Conservation (phyloP, 2,113 vertebrate species). For the Zosterops japonicus region DNA sequence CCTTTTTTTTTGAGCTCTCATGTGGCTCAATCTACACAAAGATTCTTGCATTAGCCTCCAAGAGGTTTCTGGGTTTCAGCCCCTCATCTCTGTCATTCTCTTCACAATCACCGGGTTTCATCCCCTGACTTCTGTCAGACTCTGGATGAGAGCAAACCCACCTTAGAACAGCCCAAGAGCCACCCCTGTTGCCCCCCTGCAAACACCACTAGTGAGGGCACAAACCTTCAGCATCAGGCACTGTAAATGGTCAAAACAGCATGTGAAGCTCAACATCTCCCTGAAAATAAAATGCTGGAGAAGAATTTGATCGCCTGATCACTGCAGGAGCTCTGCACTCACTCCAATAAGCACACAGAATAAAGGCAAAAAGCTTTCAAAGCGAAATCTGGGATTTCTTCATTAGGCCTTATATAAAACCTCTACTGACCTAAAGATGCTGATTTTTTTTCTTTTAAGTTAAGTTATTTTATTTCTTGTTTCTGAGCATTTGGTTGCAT, state of each 20-base stretch:
- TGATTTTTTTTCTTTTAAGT: no score
- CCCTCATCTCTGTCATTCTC: neutral
- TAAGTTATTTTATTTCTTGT: neutral
- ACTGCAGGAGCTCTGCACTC: neutral
- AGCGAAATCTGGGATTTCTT: neutral
- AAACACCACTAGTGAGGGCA: neutral
- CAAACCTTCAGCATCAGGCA: neutral
- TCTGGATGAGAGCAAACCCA: neutral
- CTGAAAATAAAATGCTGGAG: neutral
- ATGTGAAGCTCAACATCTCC: neutral
- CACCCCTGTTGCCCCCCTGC: neutral
- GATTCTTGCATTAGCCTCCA: neutral
- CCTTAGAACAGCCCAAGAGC: rapidly evolving
- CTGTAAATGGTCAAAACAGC: rapidly evolving
- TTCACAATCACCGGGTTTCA: neutral
- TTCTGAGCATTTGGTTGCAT: neutral
- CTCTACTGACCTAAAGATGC: neutral
- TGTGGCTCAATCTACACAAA: neutral
- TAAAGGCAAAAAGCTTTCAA: neutral
- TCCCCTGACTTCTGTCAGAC: neutral
- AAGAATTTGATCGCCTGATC: neutral
- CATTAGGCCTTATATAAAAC: neutral
- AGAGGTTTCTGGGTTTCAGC: neutral
- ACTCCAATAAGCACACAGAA: neutral
- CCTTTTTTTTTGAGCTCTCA: neutral